Evolutionary conservation across 2,888 invertebrate species (phyloP), one percentile per base, ranked within the genome.

Genomic region (Leuctra nigra): DNA sequence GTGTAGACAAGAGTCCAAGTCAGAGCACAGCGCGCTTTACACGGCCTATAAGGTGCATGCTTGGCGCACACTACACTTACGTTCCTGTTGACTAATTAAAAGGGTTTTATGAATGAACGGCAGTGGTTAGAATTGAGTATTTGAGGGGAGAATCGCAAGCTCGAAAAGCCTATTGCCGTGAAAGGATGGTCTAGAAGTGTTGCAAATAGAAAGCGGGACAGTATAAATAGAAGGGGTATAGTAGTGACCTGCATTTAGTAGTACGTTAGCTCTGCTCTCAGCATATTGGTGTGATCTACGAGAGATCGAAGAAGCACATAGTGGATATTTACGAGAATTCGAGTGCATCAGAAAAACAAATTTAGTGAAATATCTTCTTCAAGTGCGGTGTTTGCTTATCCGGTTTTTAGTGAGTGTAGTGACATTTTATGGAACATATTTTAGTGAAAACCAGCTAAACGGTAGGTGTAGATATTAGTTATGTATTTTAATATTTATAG

Each of bases 211-310:
- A 57, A 57, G 57, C 54, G 48, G 54, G 54, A 47, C 53, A 48
- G 54, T 59, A 59, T 59, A 59, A 59, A 53, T 56, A 44, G 44
- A 35, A 25, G 25, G 48, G 53, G 47, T 39, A 16, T 24, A 20
- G 36, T 16, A 44, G 44, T 59, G 59, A 59, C 59, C 59, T 52
- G 54, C 57, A 59, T 59, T 59, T 59, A 52, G 59, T 59, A 46
- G 57, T 59, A 53, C 39, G 22, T 24, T 47, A 22, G 35, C 36
- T 20, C 11, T 25, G 39, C 18, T 16, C 16, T 9, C 23, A 14
- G 9, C 24, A 29, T 24, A 29, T 38, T 22, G 35, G 35, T 54
- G n/a, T n/a, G n/a, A n/a, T n/a, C n/a, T n/a, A n/a, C n/a, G n/a
- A n/a, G n/a, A n/a, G n/a, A n/a, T n/a, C n/a, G n/a, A n/a, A n/a